Evolutionary conservation across 2,888 invertebrate genomes (phyloP), one percentile per base, ranked within the genome.

Genomic region (Cryptocheilus praepositus): DNA sequence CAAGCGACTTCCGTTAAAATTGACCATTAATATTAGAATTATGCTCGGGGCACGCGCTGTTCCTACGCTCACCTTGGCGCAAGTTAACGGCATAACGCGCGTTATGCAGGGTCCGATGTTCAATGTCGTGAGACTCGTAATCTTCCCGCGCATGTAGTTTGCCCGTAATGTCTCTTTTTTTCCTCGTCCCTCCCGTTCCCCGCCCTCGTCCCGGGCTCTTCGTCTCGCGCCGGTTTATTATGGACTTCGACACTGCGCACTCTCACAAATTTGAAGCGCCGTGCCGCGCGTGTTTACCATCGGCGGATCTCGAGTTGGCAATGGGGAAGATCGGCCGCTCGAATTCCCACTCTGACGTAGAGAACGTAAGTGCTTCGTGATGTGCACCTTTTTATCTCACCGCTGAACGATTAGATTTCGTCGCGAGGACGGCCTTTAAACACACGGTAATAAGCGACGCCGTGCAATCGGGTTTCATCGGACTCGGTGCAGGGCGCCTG

Each of bases 21-120:
- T 11, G 53, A 45, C 55, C 45, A 63, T 71, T 74, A 71, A 57
- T 68, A 64, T 71, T 52, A 61, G 51, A 63, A 56, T 67, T 52
- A 28, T 57, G 8, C 36, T 11, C 13, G 36, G 36, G 36, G 36
- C 8, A 2, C 36, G 36, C 36, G 7, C 0, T 15, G 18, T 28
- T 15, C 8, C 44, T 8, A 15, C 22, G 66, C 64, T 76, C 67
- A 70, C 70, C 67, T 74, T 69, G 71, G 56, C 63, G 19, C 55
- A 62, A 71, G 52, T 62, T 68, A 71, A 73, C 61, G 57, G 28
- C 64, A 62, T 66, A 67, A 65, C 73, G 51, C 53, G 49, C 60
- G 70, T 64, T 64, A 68, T 49, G 59, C 65, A 70, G 67, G 71
- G 74, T 75, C 77, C 77, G 71, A 80, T 64, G 81, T 77, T 81